A percentile compares a stretch with the other conserved stretches of the same genome.
These are phyloP conservation scores for Ophion ellenae DNA, from an alignment of 2,888 invertebrate species.

Conservation along the genomic window DNA sequence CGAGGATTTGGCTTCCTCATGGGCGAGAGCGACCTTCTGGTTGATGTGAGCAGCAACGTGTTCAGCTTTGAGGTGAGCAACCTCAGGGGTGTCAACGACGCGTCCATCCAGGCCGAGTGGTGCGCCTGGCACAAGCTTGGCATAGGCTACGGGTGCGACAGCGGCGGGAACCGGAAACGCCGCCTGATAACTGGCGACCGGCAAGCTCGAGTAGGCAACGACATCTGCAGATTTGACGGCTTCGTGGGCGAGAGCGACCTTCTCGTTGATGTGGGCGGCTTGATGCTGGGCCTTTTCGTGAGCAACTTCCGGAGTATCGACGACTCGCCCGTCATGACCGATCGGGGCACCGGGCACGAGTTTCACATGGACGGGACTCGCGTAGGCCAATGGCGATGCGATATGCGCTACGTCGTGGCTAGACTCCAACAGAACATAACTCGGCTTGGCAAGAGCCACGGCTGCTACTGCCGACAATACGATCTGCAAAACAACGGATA, in stretches of 20 bases:
- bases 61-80: constrained; percentile 72
- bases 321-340: constrained; percentile 71
- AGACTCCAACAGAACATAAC: constrained; percentile 37
- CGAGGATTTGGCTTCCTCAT: constrained; percentile 60
- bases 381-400: constrained; percentile 41
- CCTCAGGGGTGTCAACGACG: constrained; percentile 74
- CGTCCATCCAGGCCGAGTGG: constrained; percentile 73
- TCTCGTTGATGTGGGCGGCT: constrained; percentile 73
- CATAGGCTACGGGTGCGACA: constrained; percentile 59
- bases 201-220: constrained; percentile 17
- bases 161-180: constrained; percentile 54
- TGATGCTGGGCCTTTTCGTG: constrained; percentile 75
- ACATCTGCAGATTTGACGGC: constrained; percentile 56
- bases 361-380: constrained; percentile 38
- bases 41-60: constrained; percentile 74
- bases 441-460: constrained; percentile 61
- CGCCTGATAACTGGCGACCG: constrained; percentile 53
- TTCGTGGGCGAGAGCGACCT: constrained; percentile 58
- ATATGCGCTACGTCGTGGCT: constrained; percentile 42
- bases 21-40: constrained; percentile 71
- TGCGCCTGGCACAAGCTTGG: constrained; percentile 64
- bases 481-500: constrained; percentile 46
- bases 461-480: constrained; percentile 71
- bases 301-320: constrained; percentile 75
- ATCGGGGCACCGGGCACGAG: constrained; percentile 66